phyloP scores from a whole-genome alignment of 2,113 vertebrate species.

The Junco hyemalis region DNA sequence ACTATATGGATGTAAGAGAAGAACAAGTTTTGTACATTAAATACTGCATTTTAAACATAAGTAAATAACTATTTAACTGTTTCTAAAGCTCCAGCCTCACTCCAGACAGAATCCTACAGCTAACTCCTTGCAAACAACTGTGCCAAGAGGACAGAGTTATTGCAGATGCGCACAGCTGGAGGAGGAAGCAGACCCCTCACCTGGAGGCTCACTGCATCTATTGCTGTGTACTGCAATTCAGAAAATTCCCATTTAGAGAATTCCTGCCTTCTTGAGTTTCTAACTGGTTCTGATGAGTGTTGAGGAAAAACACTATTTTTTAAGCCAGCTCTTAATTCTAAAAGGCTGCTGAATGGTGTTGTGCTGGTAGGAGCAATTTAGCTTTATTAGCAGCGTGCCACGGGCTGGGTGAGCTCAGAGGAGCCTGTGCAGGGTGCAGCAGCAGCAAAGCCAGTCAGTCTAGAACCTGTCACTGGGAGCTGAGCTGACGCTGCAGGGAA shows the following conservation, averaged over 20 bases:
- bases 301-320: slow-evolving; percentile 44
- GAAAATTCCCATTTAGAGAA: slow-evolving; percentile 41
- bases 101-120: neutral
- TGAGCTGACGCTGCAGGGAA: neutral
- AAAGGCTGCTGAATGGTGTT: slow-evolving; percentile 37
- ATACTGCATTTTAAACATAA: neutral
- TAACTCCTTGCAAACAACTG: neutral
- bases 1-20: neutral
- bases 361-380: slow-evolving; percentile 54
- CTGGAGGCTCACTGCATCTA: neutral
- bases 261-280: slow-evolving; percentile 31
- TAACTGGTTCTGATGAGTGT: slow-evolving; percentile 1
- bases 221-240: neutral
- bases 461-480: neutral
- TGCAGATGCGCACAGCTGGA: neutral
- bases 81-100: neutral
- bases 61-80: neutral
- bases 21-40: neutral
- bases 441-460: neutral
- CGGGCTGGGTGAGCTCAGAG: neutral
- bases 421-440: neutral
- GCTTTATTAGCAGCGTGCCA: slow-evolving; percentile 60
- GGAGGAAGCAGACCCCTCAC: neutral
- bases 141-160: neutral
- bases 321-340: slow-evolving; percentile 33